Conservation (phyloP, 2,113 vertebrate species). For the Onychostruthus taczanowskii region DNA sequence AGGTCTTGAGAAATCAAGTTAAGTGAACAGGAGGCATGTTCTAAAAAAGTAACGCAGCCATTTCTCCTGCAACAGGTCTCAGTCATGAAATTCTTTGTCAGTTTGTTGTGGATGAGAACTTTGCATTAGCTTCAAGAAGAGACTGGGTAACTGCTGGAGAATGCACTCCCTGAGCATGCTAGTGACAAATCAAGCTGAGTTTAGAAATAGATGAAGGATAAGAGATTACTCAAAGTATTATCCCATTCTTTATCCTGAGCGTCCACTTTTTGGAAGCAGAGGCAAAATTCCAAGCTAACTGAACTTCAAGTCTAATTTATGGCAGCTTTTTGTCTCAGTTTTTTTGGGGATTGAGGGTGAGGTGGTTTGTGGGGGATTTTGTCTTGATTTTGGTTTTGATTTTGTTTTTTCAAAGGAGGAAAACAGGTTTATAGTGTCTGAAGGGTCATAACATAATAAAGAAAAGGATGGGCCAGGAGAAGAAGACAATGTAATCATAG, state of each 20-base stretch:
- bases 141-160: background rate
- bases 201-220: background rate
- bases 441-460: background rate
- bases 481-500: background rate
- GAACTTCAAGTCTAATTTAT: background rate
- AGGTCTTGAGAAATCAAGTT: background rate
- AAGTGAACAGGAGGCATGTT: background rate
- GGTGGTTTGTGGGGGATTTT: background rate
- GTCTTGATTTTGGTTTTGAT: rapidly evolving
- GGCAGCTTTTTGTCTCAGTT: background rate
- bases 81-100: background rate
- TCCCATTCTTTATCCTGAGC: background rate
- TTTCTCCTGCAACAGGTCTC: background rate
- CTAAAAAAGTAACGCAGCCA: background rate
- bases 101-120: background rate
- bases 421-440: background rate
- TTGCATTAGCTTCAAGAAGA: background rate
- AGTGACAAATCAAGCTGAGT: background rate
- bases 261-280: background rate
- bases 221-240: background rate
- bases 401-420: background rate
- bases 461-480: background rate
- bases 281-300: background rate
- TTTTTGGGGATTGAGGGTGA: background rate
- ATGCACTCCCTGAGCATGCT: background rate